Percentiles rank a stretch among this genome's conserved stretches.
Evolutionary conservation across 2,113 vertebrate genomes (phyloP).

Genomic region (Catagonus wagneri): DNA sequence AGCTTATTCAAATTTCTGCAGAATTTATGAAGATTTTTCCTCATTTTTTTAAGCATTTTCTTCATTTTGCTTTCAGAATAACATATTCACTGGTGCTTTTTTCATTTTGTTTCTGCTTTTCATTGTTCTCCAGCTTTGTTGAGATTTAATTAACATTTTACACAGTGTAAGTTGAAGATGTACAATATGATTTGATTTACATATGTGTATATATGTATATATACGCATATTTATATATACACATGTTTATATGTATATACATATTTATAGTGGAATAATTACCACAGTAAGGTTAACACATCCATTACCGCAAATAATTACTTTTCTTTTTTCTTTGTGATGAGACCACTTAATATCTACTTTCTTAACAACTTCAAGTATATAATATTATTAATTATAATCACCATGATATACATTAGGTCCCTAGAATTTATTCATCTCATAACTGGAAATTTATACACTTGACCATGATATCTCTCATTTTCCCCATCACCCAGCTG

Average conservation of each 20-base stretch:
- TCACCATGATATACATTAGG: not conserved
- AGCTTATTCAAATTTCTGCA: not conserved
- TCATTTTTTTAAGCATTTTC: not conserved
- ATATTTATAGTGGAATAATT: not conserved
- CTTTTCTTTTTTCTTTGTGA: not conserved
- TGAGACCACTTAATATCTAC: not conserved
- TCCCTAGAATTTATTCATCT: not conserved
- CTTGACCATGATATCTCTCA: not conserved
- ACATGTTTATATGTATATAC: too few species aligned
- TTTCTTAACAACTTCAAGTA: not conserved
- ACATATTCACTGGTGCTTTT: not conserved
- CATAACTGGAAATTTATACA: not conserved
- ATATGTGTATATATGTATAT: too few species aligned
- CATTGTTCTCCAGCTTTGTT: not conserved
- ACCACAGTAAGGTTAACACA: not conserved
- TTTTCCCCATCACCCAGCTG: not conserved
- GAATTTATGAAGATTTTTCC: not conserved
- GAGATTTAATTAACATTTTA: not conserved
- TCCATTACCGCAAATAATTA: not conserved
- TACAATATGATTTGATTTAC: not conserved
- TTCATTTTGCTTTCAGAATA: not conserved
- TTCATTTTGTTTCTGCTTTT: not conserved
- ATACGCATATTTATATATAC: too few species aligned
- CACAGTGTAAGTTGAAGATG: not conserved
- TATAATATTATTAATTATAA: not conserved